phyloP scores from a whole-genome alignment of 2,888 invertebrate genomes.

The Hirtodrosophila histrioides region DNA sequence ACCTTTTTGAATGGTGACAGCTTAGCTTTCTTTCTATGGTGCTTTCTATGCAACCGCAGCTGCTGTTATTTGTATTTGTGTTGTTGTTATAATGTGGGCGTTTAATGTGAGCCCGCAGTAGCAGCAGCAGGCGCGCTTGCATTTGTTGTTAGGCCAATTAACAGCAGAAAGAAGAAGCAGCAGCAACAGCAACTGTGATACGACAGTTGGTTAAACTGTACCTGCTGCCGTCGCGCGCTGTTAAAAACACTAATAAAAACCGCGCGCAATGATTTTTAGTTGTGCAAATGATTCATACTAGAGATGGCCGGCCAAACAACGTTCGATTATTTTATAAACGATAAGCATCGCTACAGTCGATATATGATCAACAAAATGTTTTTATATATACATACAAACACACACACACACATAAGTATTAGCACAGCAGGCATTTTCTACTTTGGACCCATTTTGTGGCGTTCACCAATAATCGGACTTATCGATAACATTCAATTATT shows the following conservation, averaged over 20 bases:
- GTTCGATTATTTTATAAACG: too few relatives aligned
- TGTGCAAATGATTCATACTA: slow-evolving; percentile 42
- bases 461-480: too few relatives aligned
- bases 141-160: slow-evolving; percentile 22
- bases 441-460: too few relatives aligned
- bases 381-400: too few relatives aligned
- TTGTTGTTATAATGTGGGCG: slow-evolving; percentile 28
- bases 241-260: slow-evolving; percentile 53
- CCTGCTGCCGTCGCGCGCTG: slow-evolving; percentile 24
- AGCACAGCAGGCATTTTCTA: too few relatives aligned
- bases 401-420: too few relatives aligned
- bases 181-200: slow-evolving; percentile 15
- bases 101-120: neutral
- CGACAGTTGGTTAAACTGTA: slow-evolving; percentile 54
- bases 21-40: slow-evolving; percentile 5
- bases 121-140: slow-evolving; percentile 3
- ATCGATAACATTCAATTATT: too few relatives aligned
- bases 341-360: too few relatives aligned
- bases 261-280: slow-evolving; percentile 36
- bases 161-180: slow-evolving; percentile 9
- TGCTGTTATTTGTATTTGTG: slow-evolving; percentile 7
- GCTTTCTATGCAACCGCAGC: slow-evolving; percentile 40
- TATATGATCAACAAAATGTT: too few relatives aligned
- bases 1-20: slow-evolving; percentile 57
- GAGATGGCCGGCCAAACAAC: too few relatives aligned